Base-by-base conservation (phyloP, 2,888 invertebrate species). In the Dolichomitus sp. region DNA sequence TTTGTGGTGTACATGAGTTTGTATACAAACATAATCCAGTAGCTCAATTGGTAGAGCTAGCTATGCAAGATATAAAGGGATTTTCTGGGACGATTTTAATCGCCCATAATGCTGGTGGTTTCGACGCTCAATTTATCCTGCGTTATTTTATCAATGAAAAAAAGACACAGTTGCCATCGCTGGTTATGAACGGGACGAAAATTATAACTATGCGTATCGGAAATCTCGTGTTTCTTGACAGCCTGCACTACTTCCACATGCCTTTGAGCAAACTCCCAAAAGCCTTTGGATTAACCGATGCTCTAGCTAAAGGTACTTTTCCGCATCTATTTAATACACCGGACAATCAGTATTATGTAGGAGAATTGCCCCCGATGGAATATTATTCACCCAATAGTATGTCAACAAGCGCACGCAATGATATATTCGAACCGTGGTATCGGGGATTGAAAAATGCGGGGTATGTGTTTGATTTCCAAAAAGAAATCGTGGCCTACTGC, bases 1-100 rank as follows among this genome's bases (percentile, higher is more conserved):
- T n/a, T 42, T 69, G 69, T 14, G 45, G 65, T 1, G n/a, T 14
- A 27, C 65, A 65, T 14, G 65, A 45, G 11, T 65, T 45, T n/a
- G 27, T 65, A 45, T 65, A 45, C 45, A 45, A 14, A 1, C 14
- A 27, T 3, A 45, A 81, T 6, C 75, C 83, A 12, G 75, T 83
- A 2, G 50, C 12, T 42, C 2, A 42, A 12, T 12, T 42, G 11
- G 42, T 42, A 12, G 42, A 42, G 12, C 2, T 42, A 12, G 42
- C 42, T 42, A 42, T 42, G 2, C 42, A 42, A 74, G 42, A 42
- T 54, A 57, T 65, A 27, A 11, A 23, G 30, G 45, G 42, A 9
- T 66, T 75, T 17, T 66, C 63, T 1, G 50, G 23, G 9, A 40
- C 48, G 40, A 23, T 63, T 12, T 63, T 63, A 23, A 63, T 63